Evolutionary conservation across 2,888 invertebrate species (phyloP), one percentile per base, ranked within the genome.

Genomic region (Altica lythri): DNA sequence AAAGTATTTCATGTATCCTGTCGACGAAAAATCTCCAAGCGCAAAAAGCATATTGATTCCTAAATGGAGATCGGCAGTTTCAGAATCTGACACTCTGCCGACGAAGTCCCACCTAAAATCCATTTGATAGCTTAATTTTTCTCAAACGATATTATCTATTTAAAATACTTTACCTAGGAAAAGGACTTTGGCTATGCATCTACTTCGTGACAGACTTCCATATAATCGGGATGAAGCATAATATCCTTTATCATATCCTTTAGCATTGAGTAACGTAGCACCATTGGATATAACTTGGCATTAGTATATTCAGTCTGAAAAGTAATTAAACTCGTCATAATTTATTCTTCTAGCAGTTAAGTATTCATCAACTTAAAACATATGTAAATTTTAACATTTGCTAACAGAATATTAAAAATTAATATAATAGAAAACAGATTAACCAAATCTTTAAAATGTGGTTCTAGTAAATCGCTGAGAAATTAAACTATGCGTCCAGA

Each of bases 241-340:
- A 94, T 92, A 72, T 91, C 91, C 80, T 95, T 95, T 72, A 96
- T 95, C 94, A 97, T 95, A 75, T 94, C 93, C 78, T 97, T 97
- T 65, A 97, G 84, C 84, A 95, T 91, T 57, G 92, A 90, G 82
- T 97, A 97, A 44, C 96, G 87, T 18, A 95, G 91, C 72, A 95
- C 88, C 78, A 95, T 92, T 60, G 95, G 95, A 77, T 94, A 95
- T 71, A 92, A 83, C 79, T 95, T 95, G 50, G 93, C 90, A 75
- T 89, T 90, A 70, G 88, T 88, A 79, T 95, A 96, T 71, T 94
- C 94, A 60, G 86, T 83, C 92, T 92, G 83, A 56, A 80, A 82
- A 64, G 5, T 18, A 55, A 63, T n/a, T n/a, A n/a, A n/a, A n/a
- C n/a, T n/a, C n/a, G n/a, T n/a, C n/a, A n/a, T n/a, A n/a, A n/a